Conservation (phyloP, 2,113 vertebrate species). For the Psammodynastes pulverulentus region DNA sequence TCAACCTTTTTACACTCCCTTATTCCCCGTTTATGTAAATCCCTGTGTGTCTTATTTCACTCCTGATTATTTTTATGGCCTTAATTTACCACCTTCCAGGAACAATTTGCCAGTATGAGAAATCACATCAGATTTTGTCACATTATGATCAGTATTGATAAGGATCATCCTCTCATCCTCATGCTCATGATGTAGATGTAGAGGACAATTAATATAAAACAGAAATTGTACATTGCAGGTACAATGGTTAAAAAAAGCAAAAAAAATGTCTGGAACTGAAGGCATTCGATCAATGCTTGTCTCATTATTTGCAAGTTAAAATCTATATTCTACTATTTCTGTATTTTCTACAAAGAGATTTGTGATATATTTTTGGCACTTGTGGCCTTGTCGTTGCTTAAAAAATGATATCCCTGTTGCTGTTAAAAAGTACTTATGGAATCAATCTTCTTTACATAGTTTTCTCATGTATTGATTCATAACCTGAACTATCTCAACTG, state of each 20-base stretch:
- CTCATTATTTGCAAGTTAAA: constrained; percentile 57
- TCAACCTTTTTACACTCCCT: too few species aligned
- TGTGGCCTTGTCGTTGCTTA: constrained; percentile 48
- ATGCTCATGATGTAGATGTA: neutral
- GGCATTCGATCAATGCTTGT: constrained; percentile 53
- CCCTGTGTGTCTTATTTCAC: neutral
- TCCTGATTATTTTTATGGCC: neutral
- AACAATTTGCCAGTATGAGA: neutral
- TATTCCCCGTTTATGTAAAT: too few species aligned
- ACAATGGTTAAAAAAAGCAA: constrained; percentile 33
- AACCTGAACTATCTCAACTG: constrained; percentile 53
- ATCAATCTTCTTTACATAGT: constrained; percentile 55
- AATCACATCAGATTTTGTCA: neutral
- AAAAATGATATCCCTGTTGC: constrained; percentile 59
- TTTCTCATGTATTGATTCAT: constrained; percentile 59
- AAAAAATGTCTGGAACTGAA: constrained; percentile 28
- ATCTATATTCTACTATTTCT: constrained; percentile 56
- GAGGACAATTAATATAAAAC: neutral
- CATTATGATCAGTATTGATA: neutral
- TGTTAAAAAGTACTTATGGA: constrained; percentile 60
- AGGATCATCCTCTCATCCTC: neutral
- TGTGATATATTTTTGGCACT: constrained; percentile 67
- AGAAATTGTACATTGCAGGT: constrained; percentile 9
- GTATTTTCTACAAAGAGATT: constrained; percentile 49
- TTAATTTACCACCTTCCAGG: neutral